Evolutionary conservation across 2,888 invertebrate species (phyloP), one percentile per base, ranked within the genome.

Genomic region (Synanthedon andrenaeformis): DNA sequence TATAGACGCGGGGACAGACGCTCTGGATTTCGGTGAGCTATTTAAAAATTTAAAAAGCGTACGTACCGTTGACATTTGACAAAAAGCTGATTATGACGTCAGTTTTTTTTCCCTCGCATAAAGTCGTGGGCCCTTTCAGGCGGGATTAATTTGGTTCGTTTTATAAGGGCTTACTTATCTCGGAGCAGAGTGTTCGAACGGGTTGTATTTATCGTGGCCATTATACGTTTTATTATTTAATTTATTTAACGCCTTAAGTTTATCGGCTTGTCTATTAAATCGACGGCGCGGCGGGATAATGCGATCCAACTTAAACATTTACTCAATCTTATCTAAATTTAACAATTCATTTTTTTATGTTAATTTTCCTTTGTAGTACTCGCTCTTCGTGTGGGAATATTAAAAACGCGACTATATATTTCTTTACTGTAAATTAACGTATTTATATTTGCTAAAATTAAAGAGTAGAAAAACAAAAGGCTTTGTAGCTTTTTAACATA

Each of bases 41-140:
- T 84, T 83, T 78, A 64, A 80, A 78, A 77, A 63, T 76, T 82
- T 76, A 70, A 80, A 82, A 82, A 74, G 76, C 72, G 76, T 78
- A 78, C 76, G 70, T 69, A 68, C 71, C 73, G 49, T 79, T 82
- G 81, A 82, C 81, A 68, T 80, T 86, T 84, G 82, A 86, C 83
- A 85, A 86, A 79, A 87, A 87, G 87, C 84, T 87, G 87, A 86
- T 87, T 87, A 86, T 82, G 82, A 83, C 80, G 82, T 87, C 82
- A 84, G 64, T 76, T 82, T 79, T 82, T 79, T 81, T 72, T 72
- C 61, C 73, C 72, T 69, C 64, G 69, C 66, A 65, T 69, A 69
- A 65, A 68, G 70, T 64, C 63, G 70, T 70, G 72, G 64, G 66
- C 75, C 84, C 80, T 83, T 85, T 82, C 82, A 83, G 79, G 69